Base-by-base conservation (phyloP, 2,888 invertebrate genomes). In the Athetis lepigone region DNA sequence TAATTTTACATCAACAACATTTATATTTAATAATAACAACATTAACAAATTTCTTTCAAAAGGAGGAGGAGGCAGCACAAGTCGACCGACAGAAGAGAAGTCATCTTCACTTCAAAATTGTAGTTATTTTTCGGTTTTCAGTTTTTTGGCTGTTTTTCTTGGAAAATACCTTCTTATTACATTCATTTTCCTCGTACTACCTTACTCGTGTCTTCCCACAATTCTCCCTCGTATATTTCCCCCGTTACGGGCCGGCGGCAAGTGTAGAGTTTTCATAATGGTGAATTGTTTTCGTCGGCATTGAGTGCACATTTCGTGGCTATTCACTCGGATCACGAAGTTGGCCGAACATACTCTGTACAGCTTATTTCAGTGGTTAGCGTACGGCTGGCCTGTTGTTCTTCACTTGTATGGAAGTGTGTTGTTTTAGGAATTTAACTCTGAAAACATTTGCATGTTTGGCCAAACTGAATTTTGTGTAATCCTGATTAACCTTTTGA, bases 261-360 rank as follows among this genome's bases (percentile, higher is more conserved):
- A 74, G 65, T 68, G 63, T 69, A 40, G 66, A 75, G 73, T 81
- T 81, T 83, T 82, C 77, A 77, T 74, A 81, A 81, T 75, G 72
- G 66, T 65, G 46, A 62, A 83, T 76, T 80, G 82, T 81, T 83
- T 81, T 76, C 66, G 64, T 70, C 55, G 33, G 56, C 73, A 79
- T 74, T 59, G 75, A 74, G 73, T 73, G 78, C 79, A 71, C 69
- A 76, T 68, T 81, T 69, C 42, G 67, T 58, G 69, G 60, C 62
- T 54, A 67, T 62, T 80, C 75, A 64, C 57, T 59, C 45, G 66
- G 57, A 70, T 47, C 59, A 67, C 37, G 46, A 60, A 70, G 60
- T 65, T 73, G 42, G n/a, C 13, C 39, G 39, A 47, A 52, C 70
- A 50, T 16, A 37, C 51, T 57, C 18, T 39, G 45, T 63, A 16